Evolutionary conservation across 2,888 invertebrate species (phyloP).

Genomic region (Phortica okadai): DNA sequence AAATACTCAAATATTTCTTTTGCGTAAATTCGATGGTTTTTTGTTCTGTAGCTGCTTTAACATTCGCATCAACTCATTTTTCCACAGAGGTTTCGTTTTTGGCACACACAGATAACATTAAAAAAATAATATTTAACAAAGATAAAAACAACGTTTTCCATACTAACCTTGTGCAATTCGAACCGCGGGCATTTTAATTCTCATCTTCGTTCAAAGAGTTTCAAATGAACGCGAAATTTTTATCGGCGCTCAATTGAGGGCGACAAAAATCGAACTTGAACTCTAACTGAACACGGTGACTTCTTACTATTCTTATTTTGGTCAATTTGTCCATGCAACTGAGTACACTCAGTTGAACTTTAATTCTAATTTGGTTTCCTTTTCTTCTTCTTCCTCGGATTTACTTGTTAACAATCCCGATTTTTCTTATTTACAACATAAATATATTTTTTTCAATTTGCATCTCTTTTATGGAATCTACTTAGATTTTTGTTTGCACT

Average conservation of each 20-base stretch:
- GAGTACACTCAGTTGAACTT: not conserved
- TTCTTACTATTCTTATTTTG: slow-evolving; percentile 19
- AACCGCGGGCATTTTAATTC: slow-evolving; percentile 98
- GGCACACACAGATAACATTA: too few species aligned
- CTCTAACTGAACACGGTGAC: not conserved
- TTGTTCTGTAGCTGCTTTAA: too few species aligned
- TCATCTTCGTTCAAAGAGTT: slow-evolving; percentile 82
- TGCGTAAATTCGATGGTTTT: too few species aligned
- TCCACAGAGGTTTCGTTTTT: too few species aligned
- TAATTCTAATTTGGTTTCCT: not conserved
- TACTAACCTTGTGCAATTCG: slow-evolving; percentile 96
- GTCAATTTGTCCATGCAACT: not conserved
- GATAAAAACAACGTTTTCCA: too few species aligned
- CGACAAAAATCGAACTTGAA: slow-evolving; percentile 12
- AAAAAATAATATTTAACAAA: too few species aligned
- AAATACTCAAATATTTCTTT: too few species aligned
- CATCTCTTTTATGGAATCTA: slow-evolving; percentile 16
- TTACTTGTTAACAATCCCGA: not conserved
- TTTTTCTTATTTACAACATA: not conserved
- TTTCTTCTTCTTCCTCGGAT: not conserved
- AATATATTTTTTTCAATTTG: not conserved
- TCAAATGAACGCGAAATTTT: slow-evolving; percentile 58
- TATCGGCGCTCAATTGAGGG: slow-evolving; percentile 48
- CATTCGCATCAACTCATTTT: too few species aligned
- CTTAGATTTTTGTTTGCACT: not conserved